Base-by-base conservation (phyloP, 1,140 invertebrate genomes). In the Drosophila tsacasi region DNA sequence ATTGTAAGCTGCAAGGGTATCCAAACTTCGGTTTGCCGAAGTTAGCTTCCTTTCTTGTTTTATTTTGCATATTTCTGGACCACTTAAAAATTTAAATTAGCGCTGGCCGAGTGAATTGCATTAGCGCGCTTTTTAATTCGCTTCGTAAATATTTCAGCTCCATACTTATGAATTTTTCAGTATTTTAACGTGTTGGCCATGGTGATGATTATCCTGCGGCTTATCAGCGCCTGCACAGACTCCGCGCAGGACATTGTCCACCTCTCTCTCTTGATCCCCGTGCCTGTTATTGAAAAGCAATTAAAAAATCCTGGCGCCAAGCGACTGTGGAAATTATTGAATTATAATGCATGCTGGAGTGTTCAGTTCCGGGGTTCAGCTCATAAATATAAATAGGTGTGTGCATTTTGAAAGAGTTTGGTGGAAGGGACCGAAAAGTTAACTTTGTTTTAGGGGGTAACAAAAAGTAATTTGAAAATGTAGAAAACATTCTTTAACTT, bases 31-130 rank as follows among this genome's bases (percentile, higher is more conserved):
- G n/a, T n/a, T n/a, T n/a, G n/a, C n/a, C n/a, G n/a, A n/a, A n/a
- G n/a, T n/a, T n/a, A n/a, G n/a, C n/a, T n/a, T n/a, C n/a, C 1
- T 27, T 12, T 7, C 9, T 17, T 37, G 23, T 55, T 58, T 30
- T 39, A 25, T 57, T 66, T 76, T 60, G 23, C 59, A 65, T 59
- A n/a, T 66, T 75, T 61, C 44, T 47, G 44, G 25, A 71, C 78
- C 84, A 86, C 85, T 84, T 79, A 87, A 83, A 87, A 84, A 91
- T 91, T 76, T 77, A 82, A 84, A 89, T 83, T 91, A 81, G 81
- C 84, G 78, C 59, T 40, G 71, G 50, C 58, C 60, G 47, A 61
- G 49, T 44, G 66, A 82, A 83, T 84, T 84, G 76, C 84, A 89
- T 80, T 91, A 84, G 78, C 67, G 64, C 61, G 55, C 47, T 75